Conservation (phyloP, 2,888 invertebrate genomes). For the Tetheella fluctuosa region DNA sequence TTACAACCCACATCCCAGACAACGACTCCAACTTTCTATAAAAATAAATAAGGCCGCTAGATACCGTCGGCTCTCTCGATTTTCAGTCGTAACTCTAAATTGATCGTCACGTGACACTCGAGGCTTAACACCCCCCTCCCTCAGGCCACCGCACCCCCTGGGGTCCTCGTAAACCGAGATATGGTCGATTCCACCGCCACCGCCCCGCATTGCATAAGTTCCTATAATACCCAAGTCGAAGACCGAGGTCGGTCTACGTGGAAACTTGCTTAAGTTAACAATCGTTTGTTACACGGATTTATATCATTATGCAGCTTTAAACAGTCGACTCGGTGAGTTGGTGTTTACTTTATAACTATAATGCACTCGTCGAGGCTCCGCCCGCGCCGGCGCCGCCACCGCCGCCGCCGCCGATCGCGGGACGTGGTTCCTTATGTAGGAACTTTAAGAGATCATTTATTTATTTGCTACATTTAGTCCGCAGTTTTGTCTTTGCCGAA, state of each 20-base stretch:
- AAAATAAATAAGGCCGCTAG: conserved; percentile 28
- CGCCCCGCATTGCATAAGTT: conserved; percentile 55
- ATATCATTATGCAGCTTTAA: conserved; percentile 16
- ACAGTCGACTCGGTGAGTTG: conserved; percentile 9
- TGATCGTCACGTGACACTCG: conserved; percentile 59
- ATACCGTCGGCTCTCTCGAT: conserved; percentile 36
- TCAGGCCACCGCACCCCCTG: conserved; percentile 9
- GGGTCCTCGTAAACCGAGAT: conserved; percentile 45
- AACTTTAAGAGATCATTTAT: background rate
- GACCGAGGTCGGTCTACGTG: background rate
- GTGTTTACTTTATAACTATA: background rate
- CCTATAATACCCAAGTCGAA: background rate
- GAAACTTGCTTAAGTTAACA: conserved; percentile 11
- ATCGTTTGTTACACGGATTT: conserved; percentile 15
- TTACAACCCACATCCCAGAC: conserved; percentile 15
- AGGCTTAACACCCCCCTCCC: conserved; percentile 39
- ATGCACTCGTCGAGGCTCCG: background rate
- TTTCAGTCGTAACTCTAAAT: conserved; percentile 61
- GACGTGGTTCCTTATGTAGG: background rate
- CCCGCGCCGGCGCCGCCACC: background rate
- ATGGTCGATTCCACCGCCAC: conserved; percentile 37
- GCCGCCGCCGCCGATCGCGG: too few relatives aligned
- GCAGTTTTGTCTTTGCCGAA: too few relatives aligned
- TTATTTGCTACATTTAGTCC: too few relatives aligned
- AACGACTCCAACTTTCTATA: conserved; percentile 25